Evolutionary conservation across 1,140 invertebrate species (phyloP), one percentile per base, ranked within the genome.

Genomic region (Oryctes rhinoceros): DNA sequence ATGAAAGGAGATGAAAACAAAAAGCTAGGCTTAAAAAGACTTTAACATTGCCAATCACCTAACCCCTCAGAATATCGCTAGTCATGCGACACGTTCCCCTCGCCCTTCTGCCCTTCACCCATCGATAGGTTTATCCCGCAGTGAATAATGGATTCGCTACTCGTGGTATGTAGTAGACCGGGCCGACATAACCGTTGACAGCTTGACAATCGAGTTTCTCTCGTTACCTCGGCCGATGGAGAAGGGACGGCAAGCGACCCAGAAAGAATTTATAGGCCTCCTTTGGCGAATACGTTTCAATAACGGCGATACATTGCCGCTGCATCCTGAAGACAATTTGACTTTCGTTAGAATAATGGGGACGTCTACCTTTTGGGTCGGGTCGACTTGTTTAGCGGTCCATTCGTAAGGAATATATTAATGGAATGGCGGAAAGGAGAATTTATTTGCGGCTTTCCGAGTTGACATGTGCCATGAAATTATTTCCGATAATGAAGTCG

Each of bases 131-230:
- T 59, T 18, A 59, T n/a, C 53, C 53, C 53, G 53, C 53, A 59
- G 53, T 59, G 53, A 59, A 59, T 59, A 59, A 59, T 59, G 53
- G 53, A 59, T 59, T 30, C 2, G 53, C 39, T 5, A 10, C 39
- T 44, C 53, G 49, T 59, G 5, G 15, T 53, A 53, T 2, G 53
- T 18, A 59, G 39, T 44, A n/a, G n/a, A n/a, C n/a, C 53, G 7
- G 53, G 15, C 15, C 15, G 53, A 59, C 53, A 59, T 59, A 59
- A 59, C 53, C 53, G n/a, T 59, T 59, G 53, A 59, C 53, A 59
- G 18, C 13, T 59, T 59, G 53, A 59, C 53, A 59, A 59, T 59
- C 53, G 53, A 15, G 13, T 15, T 15, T 59, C 18, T 59, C 53
- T n/a, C 18, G 15, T 59, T 59, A n/a, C 53, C 15, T 15, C 53